Evolutionary conservation across 2,797 vertebrate species (phyloP).

Genomic region (Falco berigora): DNA sequence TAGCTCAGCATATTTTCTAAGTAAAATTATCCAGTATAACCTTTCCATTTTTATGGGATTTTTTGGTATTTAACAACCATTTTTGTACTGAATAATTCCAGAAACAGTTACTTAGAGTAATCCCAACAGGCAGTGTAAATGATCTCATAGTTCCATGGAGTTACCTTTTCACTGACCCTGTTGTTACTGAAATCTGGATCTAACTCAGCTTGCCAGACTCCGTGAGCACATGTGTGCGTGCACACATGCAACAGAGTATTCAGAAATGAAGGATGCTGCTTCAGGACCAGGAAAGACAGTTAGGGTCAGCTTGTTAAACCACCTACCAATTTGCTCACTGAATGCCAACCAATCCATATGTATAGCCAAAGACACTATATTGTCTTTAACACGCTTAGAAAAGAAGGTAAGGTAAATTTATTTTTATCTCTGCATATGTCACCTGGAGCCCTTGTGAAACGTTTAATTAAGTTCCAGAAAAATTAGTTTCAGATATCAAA

Average conservation of each 20-base stretch:
- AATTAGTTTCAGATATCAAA: neutral
- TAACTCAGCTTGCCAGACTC: neutral
- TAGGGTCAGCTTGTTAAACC: neutral
- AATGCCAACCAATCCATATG: neutral
- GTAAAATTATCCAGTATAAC: neutral
- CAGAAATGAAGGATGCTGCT: neutral
- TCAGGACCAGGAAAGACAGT: neutral
- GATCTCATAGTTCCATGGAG: neutral
- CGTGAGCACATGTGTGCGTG: accelerated
- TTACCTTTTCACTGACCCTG: neutral
- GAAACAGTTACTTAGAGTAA: neutral
- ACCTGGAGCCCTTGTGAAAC: neutral
- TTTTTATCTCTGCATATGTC: neutral
- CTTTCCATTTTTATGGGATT: neutral
- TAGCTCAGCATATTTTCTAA: neutral
- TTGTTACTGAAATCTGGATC: neutral
- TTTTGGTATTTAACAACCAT: neutral
- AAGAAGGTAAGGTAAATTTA: neutral
- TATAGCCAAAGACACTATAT: neutral
- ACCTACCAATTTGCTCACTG: neutral
- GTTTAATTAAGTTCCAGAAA: neutral
- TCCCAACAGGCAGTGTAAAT: neutral
- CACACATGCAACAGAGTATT: neutral
- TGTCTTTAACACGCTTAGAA: neutral
- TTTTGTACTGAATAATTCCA: neutral